Conservation (phyloP, 2,113 vertebrate species). For the Mesembrinibis cayennensis region DNA sequence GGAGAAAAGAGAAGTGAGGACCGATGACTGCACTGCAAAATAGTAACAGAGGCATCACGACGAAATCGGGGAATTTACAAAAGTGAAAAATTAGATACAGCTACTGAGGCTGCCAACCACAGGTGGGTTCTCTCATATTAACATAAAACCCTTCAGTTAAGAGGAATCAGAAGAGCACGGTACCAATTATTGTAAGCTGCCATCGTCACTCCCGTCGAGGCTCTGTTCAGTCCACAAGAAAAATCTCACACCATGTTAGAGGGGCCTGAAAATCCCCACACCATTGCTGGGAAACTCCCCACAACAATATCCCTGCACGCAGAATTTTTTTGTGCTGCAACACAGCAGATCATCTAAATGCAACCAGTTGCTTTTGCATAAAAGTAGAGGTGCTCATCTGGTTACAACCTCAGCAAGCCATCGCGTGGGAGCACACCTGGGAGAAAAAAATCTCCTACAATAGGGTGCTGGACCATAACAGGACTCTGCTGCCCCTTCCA, state of each 20-base stretch:
- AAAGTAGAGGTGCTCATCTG: background rate
- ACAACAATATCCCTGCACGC: background rate
- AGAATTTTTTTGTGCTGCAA: background rate
- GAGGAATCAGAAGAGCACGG: background rate
- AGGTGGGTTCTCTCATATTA: constrained; percentile 30
- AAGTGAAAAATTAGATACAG: constrained; percentile 11
- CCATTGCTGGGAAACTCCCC: constrained; percentile 26
- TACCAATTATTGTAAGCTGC: constrained; percentile 23
- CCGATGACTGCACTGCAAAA: background rate
- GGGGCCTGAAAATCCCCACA: constrained; percentile 43
- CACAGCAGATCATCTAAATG: background rate
- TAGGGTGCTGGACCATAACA: constrained; percentile 48
- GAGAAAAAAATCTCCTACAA: background rate
- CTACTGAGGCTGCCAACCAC: background rate
- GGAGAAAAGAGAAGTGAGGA: constrained; percentile 36
- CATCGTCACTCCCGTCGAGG: fast-evolving
- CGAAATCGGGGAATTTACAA: constrained; percentile 29
- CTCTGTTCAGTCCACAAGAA: background rate
- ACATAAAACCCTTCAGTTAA: background rate
- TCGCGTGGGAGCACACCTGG: background rate
- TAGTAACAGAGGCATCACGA: background rate
- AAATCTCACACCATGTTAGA: background rate
- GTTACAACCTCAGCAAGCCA: background rate
- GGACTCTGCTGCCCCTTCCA: background rate
- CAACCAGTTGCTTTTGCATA: background rate